Base-by-base conservation (phyloP, 1,140 invertebrate genomes). In the Dinoponera quadriceps region DNA sequence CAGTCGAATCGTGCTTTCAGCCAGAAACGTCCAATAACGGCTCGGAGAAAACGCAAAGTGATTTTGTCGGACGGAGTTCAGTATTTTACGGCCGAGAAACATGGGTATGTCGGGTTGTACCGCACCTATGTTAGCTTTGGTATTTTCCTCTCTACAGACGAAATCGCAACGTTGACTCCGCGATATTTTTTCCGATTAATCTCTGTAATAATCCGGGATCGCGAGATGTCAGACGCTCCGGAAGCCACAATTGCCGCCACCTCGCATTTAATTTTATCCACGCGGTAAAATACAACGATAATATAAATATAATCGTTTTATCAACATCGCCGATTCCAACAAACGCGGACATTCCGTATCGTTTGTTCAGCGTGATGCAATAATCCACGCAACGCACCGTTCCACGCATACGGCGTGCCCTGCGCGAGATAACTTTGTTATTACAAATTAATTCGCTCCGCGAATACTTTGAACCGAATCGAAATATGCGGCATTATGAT, bases 381-480 rank as follows among this genome's bases (percentile, higher is more conserved):
- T 33, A 51, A n/a, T n/a, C 48, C 25, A 44, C 54, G 14, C 22
- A 16, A 1, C 14, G 25, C 4, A 7, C 18, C 38, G 38, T 9
- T 4, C 13, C 7, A 25, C 22, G 13, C 9, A 11, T n/a, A 44
- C 9, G 9, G 38, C 3, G 38, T 44, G 20, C 13, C n/a, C 51
- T n/a, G n/a, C 16, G 11, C 18, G 29, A 77, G n/a, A 55, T 25
- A 38, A 25, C 48, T 77, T 66, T 54, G 66, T 77, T 3, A 66
- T 65, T 65, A 38, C 33, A 77, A 66, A 77, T 77, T 77, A 77
- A 77, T 66, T 66, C 29, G 4, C 9, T 49, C 27, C 20, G 14
- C 62, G 66, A 66, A 77, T 77, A 77, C 66, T 66, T 77, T 25
- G 62, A 77, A 44, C 62, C 18, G 38, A 54, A 77, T 77, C 74